Percentiles rank a stretch among this genome's conserved stretches.
phyloP scores from a whole-genome alignment of 2,888 invertebrate genomes.

The Lepidocyrtinus sp. region DNA sequence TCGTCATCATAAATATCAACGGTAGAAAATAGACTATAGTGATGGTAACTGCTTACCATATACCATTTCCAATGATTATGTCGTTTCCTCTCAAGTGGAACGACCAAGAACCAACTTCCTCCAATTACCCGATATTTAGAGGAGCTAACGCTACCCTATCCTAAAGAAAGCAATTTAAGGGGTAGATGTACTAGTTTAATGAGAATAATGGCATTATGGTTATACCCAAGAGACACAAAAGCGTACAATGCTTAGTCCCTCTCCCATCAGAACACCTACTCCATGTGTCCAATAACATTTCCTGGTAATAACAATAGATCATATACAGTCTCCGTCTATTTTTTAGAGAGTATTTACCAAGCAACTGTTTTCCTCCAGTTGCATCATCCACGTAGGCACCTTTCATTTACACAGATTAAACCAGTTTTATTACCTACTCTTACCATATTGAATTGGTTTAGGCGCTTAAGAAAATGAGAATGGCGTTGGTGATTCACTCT shows the following conservation, averaged over 20 bases:
- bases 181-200: slow-evolving; percentile 15
- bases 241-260: neutral
- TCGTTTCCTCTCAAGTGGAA: neutral
- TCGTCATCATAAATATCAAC: no score
- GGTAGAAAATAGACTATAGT: no score
- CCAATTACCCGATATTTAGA: neutral
- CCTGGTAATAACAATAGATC: neutral
- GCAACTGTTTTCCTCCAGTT: no score
- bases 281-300: neutral
- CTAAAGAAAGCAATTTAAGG: no score
- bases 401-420: no score
- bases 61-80: neutral
- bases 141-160: no score
- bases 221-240: neutral
- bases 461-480: neutral
- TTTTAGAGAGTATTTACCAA: no score
- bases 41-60: slow-evolving; percentile 2
- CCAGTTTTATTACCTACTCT: no score
- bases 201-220: slow-evolving; percentile 10
- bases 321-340: no score
- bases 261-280: neutral
- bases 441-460: no score
- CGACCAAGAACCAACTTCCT: neutral
- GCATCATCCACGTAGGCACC: no score
- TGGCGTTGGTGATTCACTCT: neutral